Base-by-base conservation (phyloP, 2,888 invertebrate genomes). In the Tribolium freemani region DNA sequence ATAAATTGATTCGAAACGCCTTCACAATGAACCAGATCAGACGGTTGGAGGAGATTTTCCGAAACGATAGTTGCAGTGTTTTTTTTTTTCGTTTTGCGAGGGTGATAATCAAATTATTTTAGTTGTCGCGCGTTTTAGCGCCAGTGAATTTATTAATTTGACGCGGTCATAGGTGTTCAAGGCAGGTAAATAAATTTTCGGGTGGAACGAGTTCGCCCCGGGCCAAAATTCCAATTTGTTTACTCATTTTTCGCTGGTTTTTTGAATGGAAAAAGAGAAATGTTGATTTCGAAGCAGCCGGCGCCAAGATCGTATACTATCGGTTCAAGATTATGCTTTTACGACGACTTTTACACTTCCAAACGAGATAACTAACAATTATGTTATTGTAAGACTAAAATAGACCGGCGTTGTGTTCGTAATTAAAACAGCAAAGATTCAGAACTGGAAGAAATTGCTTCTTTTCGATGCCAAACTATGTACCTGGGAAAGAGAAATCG, bases 271-370 rank as follows among this genome's bases (percentile, higher is more conserved):
- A 57, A 38, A 30, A 56, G 56, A 48, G 46, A 60, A 21, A 10
- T 30, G 26, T 60, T 56, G 30, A 31, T 11, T 56, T 30, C 56
- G 13, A 16, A 13, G n/a, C 63, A 48, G 60, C 53, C 44, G 70
- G 70, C 70, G 70, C 70, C 70, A 69, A 30, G 67, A 45, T 8
- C 20, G 10, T 31, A 30, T 31, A 20, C 30, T 68, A 50, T 50
- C 58, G 26, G 11, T 31, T 4, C 26, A 38, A 44, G 69, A 60
- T 69, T 60, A 70, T 63, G 53, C 13, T 70, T 70, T 63, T 70
- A 70, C 70, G 70, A 54, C 70, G 63, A 70, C 70, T 70, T 70
- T 63, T 70, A 70, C 70, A 70, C 70, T 70, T 70, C 26, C 30
- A 26, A 50, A 60, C 61, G 48, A 63, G 70, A 70, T 70, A 70